Percentiles rank a stretch among this genome's conserved stretches.
These are phyloP conservation scores for Diplazon laetatorius DNA, from an alignment of 2,888 invertebrate species.

Conservation along the genomic window DNA sequence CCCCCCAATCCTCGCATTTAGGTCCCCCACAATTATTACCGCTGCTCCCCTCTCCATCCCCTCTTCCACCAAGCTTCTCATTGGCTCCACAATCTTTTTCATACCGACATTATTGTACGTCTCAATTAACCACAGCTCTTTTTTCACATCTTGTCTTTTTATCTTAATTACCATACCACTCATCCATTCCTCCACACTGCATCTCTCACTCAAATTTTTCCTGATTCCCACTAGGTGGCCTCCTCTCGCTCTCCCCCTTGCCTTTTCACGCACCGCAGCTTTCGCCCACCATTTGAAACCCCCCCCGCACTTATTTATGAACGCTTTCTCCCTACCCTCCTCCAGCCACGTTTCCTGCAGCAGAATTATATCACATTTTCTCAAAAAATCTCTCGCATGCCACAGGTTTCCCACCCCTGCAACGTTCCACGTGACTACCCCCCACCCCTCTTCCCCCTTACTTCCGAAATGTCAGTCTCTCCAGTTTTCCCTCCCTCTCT, in stretches of 20 bases:
- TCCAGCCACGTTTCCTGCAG: slow-evolving; percentile 52
- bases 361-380: slow-evolving; percentile 30
- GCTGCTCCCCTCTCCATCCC: not conserved
- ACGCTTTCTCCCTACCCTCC: slow-evolving; percentile 1
- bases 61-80: slow-evolving; percentile 2
- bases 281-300: slow-evolving; percentile 28
- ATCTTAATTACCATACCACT: slow-evolving; percentile 20
- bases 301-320: slow-evolving; percentile 1
- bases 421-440: slow-evolving; percentile 32
- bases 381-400: slow-evolving; percentile 32
- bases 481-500: slow-evolving; percentile 13
- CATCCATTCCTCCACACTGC: slow-evolving; percentile 33
- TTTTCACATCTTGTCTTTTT: not conserved
- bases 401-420: slow-evolving; percentile 22
- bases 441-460: not conserved
- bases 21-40: slow-evolving; percentile 41
- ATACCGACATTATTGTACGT: too few relatives aligned
- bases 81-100: slow-evolving; percentile 13
- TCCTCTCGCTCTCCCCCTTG: slow-evolving; percentile 32
- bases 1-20: too few relatives aligned
- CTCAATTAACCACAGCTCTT: slow-evolving; percentile 25
- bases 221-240: slow-evolving; percentile 41
- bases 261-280: slow-evolving; percentile 24
- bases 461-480: slow-evolving; percentile 3
- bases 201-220: not conserved